Conservation (phyloP, 2,888 invertebrate species). For the Meiosimyza platycephala region DNA sequence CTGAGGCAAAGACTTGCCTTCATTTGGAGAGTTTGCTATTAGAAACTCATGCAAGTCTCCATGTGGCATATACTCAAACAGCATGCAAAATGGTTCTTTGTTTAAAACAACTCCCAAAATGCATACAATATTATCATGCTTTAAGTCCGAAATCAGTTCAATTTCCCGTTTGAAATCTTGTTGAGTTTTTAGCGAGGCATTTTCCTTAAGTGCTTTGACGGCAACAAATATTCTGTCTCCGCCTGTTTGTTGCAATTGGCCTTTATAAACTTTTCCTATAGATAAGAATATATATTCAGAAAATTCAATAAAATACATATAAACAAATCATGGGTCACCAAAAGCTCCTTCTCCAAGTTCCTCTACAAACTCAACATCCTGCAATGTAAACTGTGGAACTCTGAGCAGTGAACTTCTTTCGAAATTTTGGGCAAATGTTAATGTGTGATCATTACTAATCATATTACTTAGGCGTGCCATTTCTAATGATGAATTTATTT, state of each 20-base stretch:
- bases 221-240: constrained; percentile 84
- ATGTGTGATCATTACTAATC: constrained; percentile 63
- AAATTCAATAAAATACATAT: neutral
- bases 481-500: constrained; percentile 83
- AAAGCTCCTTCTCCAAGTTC: constrained; percentile 97
- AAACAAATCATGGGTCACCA: constrained; percentile 68
- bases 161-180: constrained; percentile 94
- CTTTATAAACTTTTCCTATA: constrained; percentile 88
- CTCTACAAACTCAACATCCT: constrained; percentile 87
- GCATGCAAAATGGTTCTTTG: constrained; percentile 92
- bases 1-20: constrained; percentile 81
- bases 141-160: constrained; percentile 91
- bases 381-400: constrained; percentile 87
- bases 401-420: constrained; percentile 67
- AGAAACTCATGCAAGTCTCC: constrained; percentile 98
- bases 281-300: constrained; percentile 9
- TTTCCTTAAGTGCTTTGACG: constrained; percentile 93
- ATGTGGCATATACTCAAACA: constrained; percentile 97
- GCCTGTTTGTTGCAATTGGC: constrained; percentile 80
- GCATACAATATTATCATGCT: constrained; percentile 96
- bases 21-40: constrained; percentile 88
- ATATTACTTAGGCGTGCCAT: constrained; percentile 79
- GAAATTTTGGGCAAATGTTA: constrained; percentile 67
- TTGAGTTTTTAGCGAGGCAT: constrained; percentile 90
- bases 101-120: constrained; percentile 91